Base-by-base conservation (phyloP, 2,888 invertebrate species). In the Caenorhabditis afra region DNA sequence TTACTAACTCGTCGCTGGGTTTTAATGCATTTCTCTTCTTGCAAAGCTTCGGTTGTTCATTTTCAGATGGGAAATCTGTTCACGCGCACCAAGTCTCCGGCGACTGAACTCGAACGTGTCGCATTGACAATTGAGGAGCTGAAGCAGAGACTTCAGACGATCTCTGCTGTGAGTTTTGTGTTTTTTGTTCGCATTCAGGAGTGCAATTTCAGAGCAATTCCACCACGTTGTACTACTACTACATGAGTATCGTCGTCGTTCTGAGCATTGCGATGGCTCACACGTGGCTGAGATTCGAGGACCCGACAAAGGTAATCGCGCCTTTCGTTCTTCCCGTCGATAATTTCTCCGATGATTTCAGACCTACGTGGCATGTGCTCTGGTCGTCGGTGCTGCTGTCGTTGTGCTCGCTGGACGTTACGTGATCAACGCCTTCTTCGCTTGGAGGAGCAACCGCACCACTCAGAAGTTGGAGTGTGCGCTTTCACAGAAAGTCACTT, bases 401-500 rank as follows among this genome's bases (percentile, higher is more conserved):
- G 22, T 79, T 18, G 52, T 79, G n/a, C 44, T 68, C 20, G 29
- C 64, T 22, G 79, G 73, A 11, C 61, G 73, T 5, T 79, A 74
- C 58, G 29, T 74, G 14, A 74, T 79, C 55, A 73, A 68, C 16
- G 37, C 58, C 18, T 71, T 79, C 37, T 79, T 57, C 53, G 14
- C 53, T n/a, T 79, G 79, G 79, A 62, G 79, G 44, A 59, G 64
- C 35, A 53, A 39, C 12, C 58, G 62, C 3, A 74, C 78, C 5
- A 73, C 78, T 23, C 67, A 81, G 68, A 71, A 75, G 10, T 61
- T 83, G 10, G 85, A 85, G 29, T 68, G 76, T 11, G 59, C 81
- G 0, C 64, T 82, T 5, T 75, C 79, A 0, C 81, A 83, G 65
- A 85, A 84, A 68, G 61, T 65, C 12, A 64, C 94, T 90, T 94